These are phyloP conservation scores for Drosophila eohydei DNA, from an alignment of 2,888 invertebrate species.

Conservation along the genomic window DNA sequence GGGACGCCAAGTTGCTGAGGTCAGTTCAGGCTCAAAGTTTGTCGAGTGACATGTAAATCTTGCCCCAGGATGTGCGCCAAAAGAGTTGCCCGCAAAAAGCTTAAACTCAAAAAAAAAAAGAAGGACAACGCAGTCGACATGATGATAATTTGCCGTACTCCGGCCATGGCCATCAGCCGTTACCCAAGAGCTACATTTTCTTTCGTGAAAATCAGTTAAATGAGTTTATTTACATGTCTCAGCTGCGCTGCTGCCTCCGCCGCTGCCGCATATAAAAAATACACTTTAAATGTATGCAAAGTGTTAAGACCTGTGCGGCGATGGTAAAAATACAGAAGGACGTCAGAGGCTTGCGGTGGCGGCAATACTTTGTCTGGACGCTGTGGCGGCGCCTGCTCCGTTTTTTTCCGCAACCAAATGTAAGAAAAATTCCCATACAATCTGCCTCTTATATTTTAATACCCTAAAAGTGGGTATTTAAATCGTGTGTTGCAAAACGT, in stretches of 20 bases:
- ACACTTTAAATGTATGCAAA: conserved; percentile 65
- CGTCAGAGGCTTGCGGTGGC: conserved; percentile 16
- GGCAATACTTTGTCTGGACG: conserved; percentile 68
- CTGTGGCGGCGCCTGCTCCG: conserved; percentile 36
- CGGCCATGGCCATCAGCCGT: conserved; percentile 45
- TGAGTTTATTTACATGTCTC: conserved; percentile 79
- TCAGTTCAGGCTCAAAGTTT: conserved; percentile 52
- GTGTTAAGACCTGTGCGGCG: conserved; percentile 5
- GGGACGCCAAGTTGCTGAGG: conserved; percentile 57
- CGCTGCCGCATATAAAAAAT: conserved; percentile 39
- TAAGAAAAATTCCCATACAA: conserved; percentile 61
- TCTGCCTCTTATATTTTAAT: conserved; percentile 35
- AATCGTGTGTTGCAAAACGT: background rate
- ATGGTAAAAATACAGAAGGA: background rate
- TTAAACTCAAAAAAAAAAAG: conserved; percentile 4
- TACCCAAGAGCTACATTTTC: conserved; percentile 73
- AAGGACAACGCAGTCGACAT: conserved; percentile 33
- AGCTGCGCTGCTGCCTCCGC: conserved; percentile 17
- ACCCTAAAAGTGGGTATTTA: background rate
- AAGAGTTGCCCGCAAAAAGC: conserved; percentile 57
- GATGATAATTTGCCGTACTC: conserved; percentile 58
- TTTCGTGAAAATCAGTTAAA: conserved; percentile 76
- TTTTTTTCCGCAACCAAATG: conserved; percentile 67
- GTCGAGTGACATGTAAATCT: conserved; percentile 82
- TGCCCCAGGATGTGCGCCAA: conserved; percentile 64